Percentiles rank a stretch among this genome's conserved stretches.
These are phyloP conservation scores for Cariama cristata DNA, from an alignment of 2,113 vertebrate genomes.

Conservation along the genomic window DNA sequence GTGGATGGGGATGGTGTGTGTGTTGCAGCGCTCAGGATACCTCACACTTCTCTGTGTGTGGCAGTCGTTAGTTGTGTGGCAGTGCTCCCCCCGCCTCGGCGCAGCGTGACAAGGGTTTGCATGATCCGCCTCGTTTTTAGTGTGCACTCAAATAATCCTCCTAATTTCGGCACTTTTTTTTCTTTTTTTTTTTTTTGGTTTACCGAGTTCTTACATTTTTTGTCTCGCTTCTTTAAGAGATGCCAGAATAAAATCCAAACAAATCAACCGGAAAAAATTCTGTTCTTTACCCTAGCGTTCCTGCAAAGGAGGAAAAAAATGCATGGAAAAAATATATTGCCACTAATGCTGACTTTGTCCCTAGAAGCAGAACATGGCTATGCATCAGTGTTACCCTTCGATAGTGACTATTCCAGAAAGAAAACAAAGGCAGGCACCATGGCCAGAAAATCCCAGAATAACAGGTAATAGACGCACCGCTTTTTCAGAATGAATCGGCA, in stretches of 20 bases:
- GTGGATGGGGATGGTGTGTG: not conserved
- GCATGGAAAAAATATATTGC: conserved; percentile 72
- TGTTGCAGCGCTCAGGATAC: not conserved
- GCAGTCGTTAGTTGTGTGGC: conserved; percentile 31
- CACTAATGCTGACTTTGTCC: conserved; percentile 77
- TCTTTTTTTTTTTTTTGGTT: not conserved
- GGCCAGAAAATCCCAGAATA: conserved; percentile 92
- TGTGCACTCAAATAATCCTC: conserved; percentile 25
- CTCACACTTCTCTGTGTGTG: not conserved
- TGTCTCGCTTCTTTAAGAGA: conserved; percentile 44
- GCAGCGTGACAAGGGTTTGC: conserved; percentile 53
- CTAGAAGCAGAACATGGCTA: conserved; percentile 98
- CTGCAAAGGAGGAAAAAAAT: conserved; percentile 68
- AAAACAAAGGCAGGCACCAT: conserved; percentile 92
- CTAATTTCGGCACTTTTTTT: not conserved
- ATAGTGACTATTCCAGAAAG: conserved; percentile 92
- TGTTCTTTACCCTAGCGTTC: conserved; percentile 69
- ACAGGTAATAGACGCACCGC: conserved; percentile 86
- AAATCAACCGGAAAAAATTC: conserved; percentile 57
- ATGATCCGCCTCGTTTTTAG: conserved; percentile 35
- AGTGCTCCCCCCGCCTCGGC: not conserved
- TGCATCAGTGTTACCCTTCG: conserved; percentile 95
- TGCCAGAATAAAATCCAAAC: conserved; percentile 55
- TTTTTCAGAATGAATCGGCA: conserved; percentile 67
- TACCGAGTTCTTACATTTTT: not conserved